Base-by-base conservation (phyloP, 2,888 invertebrate genomes). In the Bimastos eiseni region DNA sequence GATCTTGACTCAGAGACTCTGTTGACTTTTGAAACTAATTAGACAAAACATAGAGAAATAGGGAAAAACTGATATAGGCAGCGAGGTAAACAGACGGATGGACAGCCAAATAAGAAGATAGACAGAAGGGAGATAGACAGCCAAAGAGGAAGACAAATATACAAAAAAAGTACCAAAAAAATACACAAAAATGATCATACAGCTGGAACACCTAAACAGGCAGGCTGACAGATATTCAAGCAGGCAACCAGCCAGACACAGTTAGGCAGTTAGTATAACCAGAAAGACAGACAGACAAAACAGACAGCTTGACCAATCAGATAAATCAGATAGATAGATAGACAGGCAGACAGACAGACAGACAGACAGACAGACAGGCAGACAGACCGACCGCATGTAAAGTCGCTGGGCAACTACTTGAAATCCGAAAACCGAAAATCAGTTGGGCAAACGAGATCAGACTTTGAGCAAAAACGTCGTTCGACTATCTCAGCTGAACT, bases 231-330 rank as follows among this genome's bases (percentile, higher is more conserved):
- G 19, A 83, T 33, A 17, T 6, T n/a, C 6, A 2, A 1, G 8
- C 34, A 84, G 33, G 8, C 24, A 83, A 84, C 84, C n/a, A 90
- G 90, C 37, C 19, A 83, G 83, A 86, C n/a, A 83, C 11, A 90
- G 70, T 19, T 13, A 34, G 70, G 55, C n/a, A 86, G 90, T 17
- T n/a, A 8, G 83, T 41, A 83, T 83, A 38, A 15, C 37, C n/a
- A 83, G 36, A 33, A 13, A 83, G 84, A 90, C 19, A 83, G 84
- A 38, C 30, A 83, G 36, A 90, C 38, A 88, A 70, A 11, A 36
- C 33, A 90, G 90, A 84, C 30, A 83, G 84, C 83, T 15, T 34
- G 90, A 90, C 36, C 24, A 33, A 83, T 49, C 55, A 90, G 55
- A 83, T 11, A 36, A 44, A 90, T n/a, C 11, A 90, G 37, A n/a